Conservation (phyloP, 2,888 invertebrate genomes). For the Pyralis farinalis region DNA sequence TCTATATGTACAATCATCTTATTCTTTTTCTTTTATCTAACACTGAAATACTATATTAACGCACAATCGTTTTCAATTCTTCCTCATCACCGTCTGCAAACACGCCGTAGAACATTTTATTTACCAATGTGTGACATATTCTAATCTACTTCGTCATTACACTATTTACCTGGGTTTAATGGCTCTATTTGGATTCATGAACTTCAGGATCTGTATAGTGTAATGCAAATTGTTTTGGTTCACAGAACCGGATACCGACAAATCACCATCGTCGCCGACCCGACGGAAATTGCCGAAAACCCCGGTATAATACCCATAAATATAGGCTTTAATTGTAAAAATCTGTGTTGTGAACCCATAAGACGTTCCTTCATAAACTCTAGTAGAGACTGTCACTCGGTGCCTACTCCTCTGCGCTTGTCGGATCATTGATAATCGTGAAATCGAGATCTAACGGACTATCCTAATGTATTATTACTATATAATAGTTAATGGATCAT, state of each 20-base stretch:
- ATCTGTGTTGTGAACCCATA: constrained; percentile 81
- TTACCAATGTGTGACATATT: constrained; percentile 11
- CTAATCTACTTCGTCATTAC: constrained; percentile 2
- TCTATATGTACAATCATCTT: neutral
- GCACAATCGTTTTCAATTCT: constrained; percentile 35
- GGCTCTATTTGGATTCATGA: constrained; percentile 6
- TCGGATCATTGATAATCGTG: constrained; percentile 52
- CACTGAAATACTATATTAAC: constrained; percentile 11
- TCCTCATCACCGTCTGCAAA: constrained; percentile 31
- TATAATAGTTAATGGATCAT: constrained; percentile 47
- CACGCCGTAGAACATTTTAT: constrained; percentile 28
- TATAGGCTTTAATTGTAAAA: constrained; percentile 77
- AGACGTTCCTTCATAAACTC: constrained; percentile 64
- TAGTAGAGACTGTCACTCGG: constrained; percentile 77
- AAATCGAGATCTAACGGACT: constrained; percentile 26
- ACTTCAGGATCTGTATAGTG: constrained; percentile 28
- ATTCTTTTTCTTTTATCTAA: neutral
- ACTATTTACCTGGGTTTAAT: constrained; percentile 5
- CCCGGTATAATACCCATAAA: constrained; percentile 91
- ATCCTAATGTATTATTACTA: constrained; percentile 33
- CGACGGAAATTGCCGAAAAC: constrained; percentile 98
- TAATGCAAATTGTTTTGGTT: constrained; percentile 63
- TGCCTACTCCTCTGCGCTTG: constrained; percentile 75
- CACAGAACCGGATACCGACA: constrained; percentile 92
- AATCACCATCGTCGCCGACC: constrained; percentile 93